These are phyloP conservation scores for Andricus quercusramuli DNA, from an alignment of 2,888 invertebrate species.

Conservation along the genomic window DNA sequence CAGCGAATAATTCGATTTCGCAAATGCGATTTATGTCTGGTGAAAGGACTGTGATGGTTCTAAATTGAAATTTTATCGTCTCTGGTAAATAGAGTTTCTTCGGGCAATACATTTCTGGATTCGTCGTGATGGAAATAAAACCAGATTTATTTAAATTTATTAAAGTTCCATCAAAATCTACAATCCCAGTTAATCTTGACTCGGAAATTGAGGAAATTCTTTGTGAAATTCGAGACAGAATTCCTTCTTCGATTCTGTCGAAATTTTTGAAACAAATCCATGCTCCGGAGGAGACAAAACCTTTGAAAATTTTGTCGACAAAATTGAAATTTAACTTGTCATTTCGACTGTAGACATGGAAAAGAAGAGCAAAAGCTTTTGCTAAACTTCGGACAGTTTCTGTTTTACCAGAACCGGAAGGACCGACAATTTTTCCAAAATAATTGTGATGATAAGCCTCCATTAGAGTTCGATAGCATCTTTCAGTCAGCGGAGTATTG, in stretches of 20 bases:
- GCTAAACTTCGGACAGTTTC: slow-evolving; percentile 82
- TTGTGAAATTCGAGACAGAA: slow-evolving; percentile 81
- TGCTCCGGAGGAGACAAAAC: slow-evolving; percentile 81
- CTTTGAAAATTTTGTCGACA: slow-evolving; percentile 81
- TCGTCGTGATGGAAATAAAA: slow-evolving; percentile 83
- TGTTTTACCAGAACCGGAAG: slow-evolving; percentile 80
- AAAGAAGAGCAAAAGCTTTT: slow-evolving; percentile 81
- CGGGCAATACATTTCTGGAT: slow-evolving; percentile 74
- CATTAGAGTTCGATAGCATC: slow-evolving; percentile 82
- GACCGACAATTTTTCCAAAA: slow-evolving; percentile 80
- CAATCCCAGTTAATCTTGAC: slow-evolving; percentile 75
- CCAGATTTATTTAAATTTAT: slow-evolving; percentile 82
- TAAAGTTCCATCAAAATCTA: slow-evolving; percentile 81
- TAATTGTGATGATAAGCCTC: slow-evolving; percentile 82
- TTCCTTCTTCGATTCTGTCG: slow-evolving; percentile 80
- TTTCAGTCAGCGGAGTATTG: slow-evolving; percentile 78
- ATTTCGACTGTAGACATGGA: slow-evolving; percentile 81
- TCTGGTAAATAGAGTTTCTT: slow-evolving; percentile 80
- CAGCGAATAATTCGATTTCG: slow-evolving; percentile 82
- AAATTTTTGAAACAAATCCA: slow-evolving; percentile 84
- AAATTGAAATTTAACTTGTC: slow-evolving; percentile 80
- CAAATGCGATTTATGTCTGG: slow-evolving; percentile 82
- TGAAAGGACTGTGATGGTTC: slow-evolving; percentile 82
- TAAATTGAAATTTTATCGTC: slow-evolving; percentile 81
- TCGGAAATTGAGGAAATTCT: slow-evolving; percentile 80